These are phyloP conservation scores for Temnothorax unifasciatus DNA, from an alignment of 2,888 invertebrate species.

Conservation along the genomic window DNA sequence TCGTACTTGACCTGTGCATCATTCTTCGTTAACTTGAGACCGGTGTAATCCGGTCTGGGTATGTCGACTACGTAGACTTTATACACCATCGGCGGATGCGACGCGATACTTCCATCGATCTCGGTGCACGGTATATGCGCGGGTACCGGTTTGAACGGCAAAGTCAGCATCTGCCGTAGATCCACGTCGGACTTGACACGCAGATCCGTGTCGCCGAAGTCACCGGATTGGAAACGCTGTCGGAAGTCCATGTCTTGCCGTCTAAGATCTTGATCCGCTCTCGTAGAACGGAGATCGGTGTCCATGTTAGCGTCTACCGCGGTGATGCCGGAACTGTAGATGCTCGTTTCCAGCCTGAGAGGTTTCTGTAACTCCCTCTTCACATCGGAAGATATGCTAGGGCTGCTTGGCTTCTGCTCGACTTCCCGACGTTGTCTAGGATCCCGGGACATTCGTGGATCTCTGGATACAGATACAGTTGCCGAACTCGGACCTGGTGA, in stretches of 20 bases:
- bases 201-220: conserved; percentile 90
- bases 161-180: conserved; percentile 89
- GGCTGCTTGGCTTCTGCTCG: conserved; percentile 78
- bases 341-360: conserved; percentile 82
- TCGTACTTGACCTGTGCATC: conserved; percentile 91
- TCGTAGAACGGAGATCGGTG: conserved; percentile 82
- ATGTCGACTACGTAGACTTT: conserved; percentile 89
- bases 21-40: conserved; percentile 90
- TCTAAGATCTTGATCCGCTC: conserved; percentile 83
- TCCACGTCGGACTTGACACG: conserved; percentile 91
- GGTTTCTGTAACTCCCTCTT: conserved; percentile 78
- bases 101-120: conserved; percentile 93
- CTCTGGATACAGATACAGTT: conserved; percentile 77
- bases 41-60: conserved; percentile 92
- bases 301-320: conserved; percentile 82
- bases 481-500: conserved; percentile 73
- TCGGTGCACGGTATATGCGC: conserved; percentile 94
- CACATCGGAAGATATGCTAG: conserved; percentile 70
- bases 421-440: conserved; percentile 81
- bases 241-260: conserved; percentile 87
- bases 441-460: conserved; percentile 85
- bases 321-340: conserved; percentile 85
- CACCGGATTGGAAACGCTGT: conserved; percentile 85
- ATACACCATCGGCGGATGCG: conserved; percentile 92
- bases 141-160: conserved; percentile 93